These are phyloP conservation scores for Syngnathus rostellatus DNA, from an alignment of 2,797 vertebrate species.

Conservation along the genomic window DNA sequence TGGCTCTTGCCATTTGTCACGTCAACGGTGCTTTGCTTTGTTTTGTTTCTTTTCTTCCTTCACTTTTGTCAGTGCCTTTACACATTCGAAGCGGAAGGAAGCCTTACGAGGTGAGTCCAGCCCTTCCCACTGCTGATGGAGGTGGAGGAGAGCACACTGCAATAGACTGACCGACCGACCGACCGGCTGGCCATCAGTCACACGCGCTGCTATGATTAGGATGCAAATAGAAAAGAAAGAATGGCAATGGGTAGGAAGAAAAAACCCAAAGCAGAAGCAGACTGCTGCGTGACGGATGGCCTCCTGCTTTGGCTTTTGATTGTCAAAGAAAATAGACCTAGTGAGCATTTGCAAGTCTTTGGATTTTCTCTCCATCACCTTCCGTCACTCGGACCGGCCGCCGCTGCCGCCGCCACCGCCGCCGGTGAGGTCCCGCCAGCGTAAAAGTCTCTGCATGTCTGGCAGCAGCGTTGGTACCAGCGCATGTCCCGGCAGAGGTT, in stretches of 20 bases:
- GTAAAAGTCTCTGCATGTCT: conserved; percentile 96
- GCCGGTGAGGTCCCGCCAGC: conserved; percentile 75
- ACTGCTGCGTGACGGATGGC: neutral
- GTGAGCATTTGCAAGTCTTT: conserved; percentile 62
- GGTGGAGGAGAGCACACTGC: too few species aligned
- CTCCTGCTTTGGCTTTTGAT: too few species aligned
- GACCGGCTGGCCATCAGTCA: neutral
- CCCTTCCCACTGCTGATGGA: neutral
- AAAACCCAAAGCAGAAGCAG: conserved; percentile 8
- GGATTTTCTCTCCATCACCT: too few species aligned
- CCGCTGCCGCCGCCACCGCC: conserved; percentile 25
- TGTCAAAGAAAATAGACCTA: too few species aligned
- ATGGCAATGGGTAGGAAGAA: conserved; percentile 1
- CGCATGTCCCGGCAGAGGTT: conserved; percentile 95
- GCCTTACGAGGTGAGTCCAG: neutral
- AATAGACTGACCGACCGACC: neutral
- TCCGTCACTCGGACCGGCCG: neutral
- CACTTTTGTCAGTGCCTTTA: neutral
- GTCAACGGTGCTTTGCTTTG: too few species aligned
- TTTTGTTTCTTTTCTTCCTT: too few species aligned
- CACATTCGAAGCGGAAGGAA: too few species aligned
- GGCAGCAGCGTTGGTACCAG: conserved; percentile 96
- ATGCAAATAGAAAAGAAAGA: conserved; percentile 35
- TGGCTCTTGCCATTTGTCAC: too few species aligned
- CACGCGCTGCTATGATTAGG: too few species aligned